Base-by-base conservation (phyloP, 2,113 vertebrate genomes). In the Chionis minor region DNA sequence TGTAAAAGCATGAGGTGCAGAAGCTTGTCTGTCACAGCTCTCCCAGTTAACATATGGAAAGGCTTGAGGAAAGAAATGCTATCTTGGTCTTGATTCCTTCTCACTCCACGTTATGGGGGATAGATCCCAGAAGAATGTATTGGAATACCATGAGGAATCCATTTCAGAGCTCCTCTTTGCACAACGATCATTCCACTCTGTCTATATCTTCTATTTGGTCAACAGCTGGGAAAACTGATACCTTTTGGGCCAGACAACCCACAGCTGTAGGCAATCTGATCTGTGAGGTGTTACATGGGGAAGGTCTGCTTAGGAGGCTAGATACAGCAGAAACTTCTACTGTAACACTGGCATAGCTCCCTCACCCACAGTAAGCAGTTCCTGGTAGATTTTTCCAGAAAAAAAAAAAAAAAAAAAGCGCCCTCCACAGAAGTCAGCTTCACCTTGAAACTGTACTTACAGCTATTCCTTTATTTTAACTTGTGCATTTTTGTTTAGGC, bases 401-500 rank as follows among this genome's bases (percentile, higher is more conserved):
- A 77, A 82, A 4, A 40, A 27, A 55, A 8, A 45, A 45, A 61
- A 23, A 49, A 19, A 6, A 4, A 14, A 40, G 45, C 4, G 45
- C 81, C 30, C 28, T 44, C 51, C 28, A 38, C 32, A 77, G 69
- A 94, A 96, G 81, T 87, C 77, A 88, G 0, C 24, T 83, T 98
- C 88, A 96, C 89, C 74, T 96, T 97, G 90, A 96, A 96, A 95
- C n/a, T 54, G 33, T 10, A 33, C 22, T 79, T 95, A 91, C 6
- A 78, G 52, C 10, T 70, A 71, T 23, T 69, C 30, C 22, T 65
- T 90, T 71, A 71, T 74, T 91, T 90, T 67, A 90, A 88, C 35
- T 70, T 86, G 47, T 12, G 42, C 11, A 26, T 73, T 96, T 81
- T 51, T 27, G 27, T 88, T 86, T 55, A 58, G 59, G 62, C 73